A percentile compares a stretch with the other conserved stretches of the same genome.
Conservation (phyloP, 2,888 invertebrate genomes). For the Rutpela maculata region DNA sequence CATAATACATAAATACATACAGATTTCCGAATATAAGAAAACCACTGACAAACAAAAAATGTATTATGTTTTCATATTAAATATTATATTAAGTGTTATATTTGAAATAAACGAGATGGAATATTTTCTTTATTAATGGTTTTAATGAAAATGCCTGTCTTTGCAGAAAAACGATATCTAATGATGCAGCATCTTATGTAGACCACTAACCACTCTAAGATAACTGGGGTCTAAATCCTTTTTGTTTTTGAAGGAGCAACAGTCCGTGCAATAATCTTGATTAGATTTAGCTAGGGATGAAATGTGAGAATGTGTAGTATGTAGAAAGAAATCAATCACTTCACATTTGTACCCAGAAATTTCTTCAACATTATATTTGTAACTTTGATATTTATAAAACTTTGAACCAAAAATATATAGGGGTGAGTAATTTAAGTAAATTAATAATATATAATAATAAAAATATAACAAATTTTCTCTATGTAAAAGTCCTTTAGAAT, state of each 20-base stretch:
- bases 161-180: neutral
- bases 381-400: neutral
- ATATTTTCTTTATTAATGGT: neutral
- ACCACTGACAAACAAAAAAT: too few species aligned
- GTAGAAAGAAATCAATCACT: neutral
- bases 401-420: neutral
- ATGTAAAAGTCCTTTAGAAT: too few species aligned
- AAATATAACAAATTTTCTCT: too few species aligned
- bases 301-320: neutral
- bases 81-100: too few species aligned
- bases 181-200: neutral
- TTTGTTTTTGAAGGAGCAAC: neutral
- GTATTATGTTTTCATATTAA: too few species aligned
- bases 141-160: neutral
- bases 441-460: too few species aligned
- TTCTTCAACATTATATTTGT: neutral
- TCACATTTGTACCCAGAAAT: neutral
- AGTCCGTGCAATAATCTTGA: neutral
- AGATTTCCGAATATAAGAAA: too few species aligned
- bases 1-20: too few species aligned
- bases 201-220: neutral
- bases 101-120: too few species aligned
- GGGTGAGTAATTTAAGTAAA: too few species aligned
- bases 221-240: neutral
- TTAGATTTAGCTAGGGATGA: neutral